These are phyloP conservation scores for Melanargia galathea DNA, from an alignment of 2,888 invertebrate genomes.

Conservation along the genomic window DNA sequence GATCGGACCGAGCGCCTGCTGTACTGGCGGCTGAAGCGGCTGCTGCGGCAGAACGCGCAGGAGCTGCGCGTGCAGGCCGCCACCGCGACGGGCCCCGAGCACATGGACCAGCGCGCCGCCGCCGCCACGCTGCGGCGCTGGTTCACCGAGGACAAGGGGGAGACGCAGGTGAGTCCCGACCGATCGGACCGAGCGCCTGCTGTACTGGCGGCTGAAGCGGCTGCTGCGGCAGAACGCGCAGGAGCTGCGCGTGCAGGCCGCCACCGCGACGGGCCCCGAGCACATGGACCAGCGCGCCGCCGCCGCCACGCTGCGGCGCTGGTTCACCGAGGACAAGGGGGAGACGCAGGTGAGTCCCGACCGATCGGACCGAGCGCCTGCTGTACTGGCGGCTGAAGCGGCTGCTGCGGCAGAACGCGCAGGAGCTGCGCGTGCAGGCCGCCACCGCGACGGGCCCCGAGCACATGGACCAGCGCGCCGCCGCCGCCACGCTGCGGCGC, in stretches of 20 bases:
- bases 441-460: constrained; percentile 65
- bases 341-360: constrained; percentile 60
- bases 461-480: constrained; percentile 82
- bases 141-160: constrained; percentile 96
- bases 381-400: constrained; percentile 65
- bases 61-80: constrained; percentile 76
- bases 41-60: constrained; percentile 88
- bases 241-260: constrained; percentile 76
- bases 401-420: constrained; percentile 88
- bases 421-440: constrained; percentile 76
- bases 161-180: constrained; percentile 58
- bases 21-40: constrained; percentile 66
- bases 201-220: constrained; percentile 63
- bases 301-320: constrained; percentile 93
- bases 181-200: too few species aligned
- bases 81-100: constrained; percentile 67
- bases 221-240: constrained; percentile 88
- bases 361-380: too few species aligned
- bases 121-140: constrained; percentile 95
- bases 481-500: constrained; percentile 93
- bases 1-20: too few species aligned
- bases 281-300: constrained; percentile 84
- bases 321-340: constrained; percentile 97
- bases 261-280: constrained; percentile 63
- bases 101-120: constrained; percentile 84